These are phyloP conservation scores for Drosophila prolongata DNA, from an alignment of 2,888 invertebrate species.

Conservation along the genomic window DNA sequence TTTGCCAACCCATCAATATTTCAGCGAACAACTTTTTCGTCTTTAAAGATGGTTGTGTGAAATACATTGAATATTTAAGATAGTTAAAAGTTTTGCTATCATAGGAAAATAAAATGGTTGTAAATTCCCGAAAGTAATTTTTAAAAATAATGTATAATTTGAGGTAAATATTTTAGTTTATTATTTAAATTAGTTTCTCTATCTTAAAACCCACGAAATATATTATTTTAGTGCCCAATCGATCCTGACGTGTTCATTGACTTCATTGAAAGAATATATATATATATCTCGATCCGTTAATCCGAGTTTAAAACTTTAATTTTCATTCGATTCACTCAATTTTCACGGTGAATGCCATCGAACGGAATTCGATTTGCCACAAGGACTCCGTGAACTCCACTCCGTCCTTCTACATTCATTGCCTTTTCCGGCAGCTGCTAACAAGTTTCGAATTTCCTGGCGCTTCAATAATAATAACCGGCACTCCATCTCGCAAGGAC, in stretches of 20 bases:
- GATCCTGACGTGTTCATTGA: slow-evolving; percentile 1
- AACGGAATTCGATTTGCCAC: slow-evolving; percentile 62
- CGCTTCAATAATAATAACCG: slow-evolving; percentile 48
- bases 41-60: too few relatives aligned
- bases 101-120: too few relatives aligned
- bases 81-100: too few relatives aligned
- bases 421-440: slow-evolving; percentile 47
- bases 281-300: background rate
- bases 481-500: slow-evolving; percentile 20
- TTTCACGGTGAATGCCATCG: slow-evolving; percentile 21
- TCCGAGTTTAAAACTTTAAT: slow-evolving; percentile 15
- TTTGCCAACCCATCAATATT: slow-evolving; percentile 1
- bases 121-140: too few relatives aligned
- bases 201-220: too few relatives aligned
- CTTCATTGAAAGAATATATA: background rate
- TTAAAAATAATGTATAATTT: too few relatives aligned
- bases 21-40: background rate
- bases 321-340: slow-evolving; percentile 14
- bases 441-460: slow-evolving; percentile 75
- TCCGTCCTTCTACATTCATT: slow-evolving; percentile 1
- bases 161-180: too few relatives aligned
- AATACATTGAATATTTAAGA: background rate
- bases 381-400: slow-evolving; percentile 27
- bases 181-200: too few relatives aligned
- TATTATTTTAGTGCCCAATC: background rate